A percentile compares a stretch with the other conserved stretches of the same genome.
These are phyloP conservation scores for Synergus itoensis DNA, from an alignment of 2,888 invertebrate species.

Conservation along the genomic window DNA sequence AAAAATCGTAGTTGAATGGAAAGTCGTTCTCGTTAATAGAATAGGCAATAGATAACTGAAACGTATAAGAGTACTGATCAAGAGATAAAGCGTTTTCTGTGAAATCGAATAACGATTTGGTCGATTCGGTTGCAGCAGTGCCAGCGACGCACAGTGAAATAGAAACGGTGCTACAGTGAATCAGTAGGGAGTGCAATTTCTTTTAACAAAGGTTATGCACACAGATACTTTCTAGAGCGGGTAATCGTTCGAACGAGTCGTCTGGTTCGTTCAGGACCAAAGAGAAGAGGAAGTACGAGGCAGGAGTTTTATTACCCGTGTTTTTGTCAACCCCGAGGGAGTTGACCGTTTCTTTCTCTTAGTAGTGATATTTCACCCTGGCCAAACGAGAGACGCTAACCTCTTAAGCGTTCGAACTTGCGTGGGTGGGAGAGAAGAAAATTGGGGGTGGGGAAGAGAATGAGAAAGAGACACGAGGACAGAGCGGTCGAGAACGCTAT, in stretches of 20 bases:
- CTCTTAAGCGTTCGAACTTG: slow-evolving; percentile 56
- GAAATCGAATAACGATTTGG: slow-evolving; percentile 41
- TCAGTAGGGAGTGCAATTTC: slow-evolving; percentile 39
- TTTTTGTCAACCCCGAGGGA: slow-evolving; percentile 68
- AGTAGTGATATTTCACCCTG: slow-evolving; percentile 69
- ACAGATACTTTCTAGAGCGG: slow-evolving; percentile 43
- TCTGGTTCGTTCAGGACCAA: slow-evolving; percentile 43
- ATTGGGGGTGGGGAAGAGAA: slow-evolving; percentile 39
- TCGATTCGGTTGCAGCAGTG: slow-evolving; percentile 34
- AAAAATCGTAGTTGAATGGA: slow-evolving; percentile 26
- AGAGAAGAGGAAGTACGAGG: slow-evolving; percentile 42
- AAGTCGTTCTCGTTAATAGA: slow-evolving; percentile 33
- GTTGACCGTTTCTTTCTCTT: slow-evolving; percentile 67
- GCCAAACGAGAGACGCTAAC: slow-evolving; percentile 46
- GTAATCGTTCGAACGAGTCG: slow-evolving; percentile 64
- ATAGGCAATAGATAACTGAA: slow-evolving; percentile 32
- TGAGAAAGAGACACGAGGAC: slow-evolving; percentile 48
- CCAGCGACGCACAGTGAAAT: slow-evolving; percentile 36
- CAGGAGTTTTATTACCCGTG: slow-evolving; percentile 69
- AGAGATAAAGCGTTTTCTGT: slow-evolving; percentile 33
- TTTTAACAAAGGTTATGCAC: slow-evolving; percentile 44
- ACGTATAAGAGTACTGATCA: slow-evolving; percentile 34
- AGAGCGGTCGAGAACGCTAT: slow-evolving; percentile 50
- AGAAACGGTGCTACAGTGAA: slow-evolving; percentile 30
- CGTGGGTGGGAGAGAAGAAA: slow-evolving; percentile 49